Percentiles rank a stretch among this genome's conserved stretches.
Evolutionary conservation across 2,888 invertebrate genomes (phyloP).

Genomic region (Graphium colonna): DNA sequence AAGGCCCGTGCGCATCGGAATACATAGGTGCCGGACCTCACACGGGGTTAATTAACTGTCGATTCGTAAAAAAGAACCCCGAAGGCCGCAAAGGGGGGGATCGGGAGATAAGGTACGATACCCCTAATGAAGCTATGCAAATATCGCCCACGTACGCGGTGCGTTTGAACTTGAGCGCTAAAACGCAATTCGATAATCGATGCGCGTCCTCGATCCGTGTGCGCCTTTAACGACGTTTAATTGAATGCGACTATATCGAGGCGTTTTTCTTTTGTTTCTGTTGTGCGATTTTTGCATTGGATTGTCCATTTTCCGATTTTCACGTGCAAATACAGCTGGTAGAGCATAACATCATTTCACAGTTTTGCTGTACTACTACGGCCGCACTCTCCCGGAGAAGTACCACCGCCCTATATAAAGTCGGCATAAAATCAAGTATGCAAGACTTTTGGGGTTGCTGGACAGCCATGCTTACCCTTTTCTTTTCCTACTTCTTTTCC

Average conservation of each 20-base stretch:
- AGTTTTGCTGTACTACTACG: no score
- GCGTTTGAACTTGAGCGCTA: conserved; percentile 26
- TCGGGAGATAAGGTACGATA: conserved; percentile 29
- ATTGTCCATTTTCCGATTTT: no score
- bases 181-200: conserved; percentile 22
- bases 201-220: conserved; percentile 20
- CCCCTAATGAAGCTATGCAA: conserved; percentile 44
- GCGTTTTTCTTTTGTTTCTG: neutral
- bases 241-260: conserved; percentile 1
- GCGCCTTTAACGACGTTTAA: conserved; percentile 14
- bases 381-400: no score
- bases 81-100: neutral
- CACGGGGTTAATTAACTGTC: conserved; percentile 44
- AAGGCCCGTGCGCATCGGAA: conserved; percentile 37
- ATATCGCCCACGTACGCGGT: conserved; percentile 40
- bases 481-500: no score
- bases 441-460: no score
- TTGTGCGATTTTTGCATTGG: no score
- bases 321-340: no score
- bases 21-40: conserved; percentile 46
- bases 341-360: no score
- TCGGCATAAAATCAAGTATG: no score
- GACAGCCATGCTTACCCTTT: no score
- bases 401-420: no score
- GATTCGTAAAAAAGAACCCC: conserved; percentile 29